These are phyloP conservation scores for Ammodytes marinus DNA, from an alignment of 2,113 vertebrate genomes.

Conservation along the genomic window DNA sequence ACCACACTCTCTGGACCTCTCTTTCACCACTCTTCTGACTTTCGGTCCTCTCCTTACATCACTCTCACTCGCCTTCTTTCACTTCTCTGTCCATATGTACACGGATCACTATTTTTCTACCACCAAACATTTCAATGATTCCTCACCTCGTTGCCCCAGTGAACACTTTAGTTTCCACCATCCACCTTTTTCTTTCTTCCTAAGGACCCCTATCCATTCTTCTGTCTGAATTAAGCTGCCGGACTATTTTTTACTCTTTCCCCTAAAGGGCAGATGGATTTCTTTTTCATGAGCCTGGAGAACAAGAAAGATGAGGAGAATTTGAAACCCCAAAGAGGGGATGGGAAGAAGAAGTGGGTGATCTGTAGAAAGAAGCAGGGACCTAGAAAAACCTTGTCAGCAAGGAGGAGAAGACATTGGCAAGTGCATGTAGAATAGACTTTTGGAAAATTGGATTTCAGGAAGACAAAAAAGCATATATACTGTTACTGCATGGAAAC, in stretches of 20 bases:
- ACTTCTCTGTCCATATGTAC: conserved; percentile 12
- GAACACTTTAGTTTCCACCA: conserved; percentile 54
- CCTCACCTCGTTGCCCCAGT: conserved; percentile 48
- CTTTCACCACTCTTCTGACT: conserved; percentile 38
- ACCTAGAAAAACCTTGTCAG: conserved; percentile 39
- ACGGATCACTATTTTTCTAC: conserved; percentile 32
- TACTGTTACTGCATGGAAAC: neutral
- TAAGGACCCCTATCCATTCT: conserved; percentile 62
- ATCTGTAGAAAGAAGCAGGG: conserved; percentile 51
- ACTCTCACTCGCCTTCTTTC: conserved; percentile 8
- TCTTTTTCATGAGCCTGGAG: conserved; percentile 73
- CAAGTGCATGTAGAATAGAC: neutral
- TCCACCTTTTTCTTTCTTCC: conserved; percentile 43
- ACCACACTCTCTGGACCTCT: conserved; percentile 29
- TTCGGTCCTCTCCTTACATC: conserved; percentile 1
- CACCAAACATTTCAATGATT: conserved; percentile 38
- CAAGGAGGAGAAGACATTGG: conserved; percentile 19
- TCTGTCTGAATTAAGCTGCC: conserved; percentile 71
- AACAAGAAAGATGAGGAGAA: conserved; percentile 75
- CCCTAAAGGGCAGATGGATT: conserved; percentile 79
- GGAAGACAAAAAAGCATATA: neutral
- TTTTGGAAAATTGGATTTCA: neutral
- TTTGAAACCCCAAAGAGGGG: conserved; percentile 58
- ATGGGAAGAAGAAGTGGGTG: conserved; percentile 51
- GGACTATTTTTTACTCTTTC: conserved; percentile 71